Evolutionary conservation across 2,113 vertebrate genomes (phyloP), one percentile per base, ranked within the genome.

Genomic region (Tapirus terrestris): DNA sequence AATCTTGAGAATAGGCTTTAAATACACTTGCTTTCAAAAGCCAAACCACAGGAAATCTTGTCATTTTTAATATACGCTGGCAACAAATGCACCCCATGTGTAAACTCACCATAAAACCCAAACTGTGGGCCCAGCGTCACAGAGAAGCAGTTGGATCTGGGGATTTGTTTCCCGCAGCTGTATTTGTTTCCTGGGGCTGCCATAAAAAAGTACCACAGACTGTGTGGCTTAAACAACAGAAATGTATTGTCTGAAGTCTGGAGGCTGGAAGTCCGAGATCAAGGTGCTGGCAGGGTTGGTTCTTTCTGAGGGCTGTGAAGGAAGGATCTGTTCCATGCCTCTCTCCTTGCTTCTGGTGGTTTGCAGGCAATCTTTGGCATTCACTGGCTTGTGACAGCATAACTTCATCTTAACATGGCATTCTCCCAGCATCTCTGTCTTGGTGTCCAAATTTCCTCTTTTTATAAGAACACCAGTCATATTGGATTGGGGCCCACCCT

Each of bases 31-130:
- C 65, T 94, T 75, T 86, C 75, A 80, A 91, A 96, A 79, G 82
- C 56, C 93, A 93, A 93, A 80, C 77, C 89, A 91, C 82, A 94
- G 89, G 83, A 96, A 80, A 88, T 86, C 60, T 53, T 97, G 77
- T 82, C 89, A 72, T 81, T 79, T 93, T 89, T 48, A 79, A 91
- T 61, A 72, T 4, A 53, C 0, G 0, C 84, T 75, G 94, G 75
- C n/a, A 89, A 72, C 80, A 31, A 48, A 75, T 23, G 36, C 45
- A 31, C 6, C 72, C 91, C 63, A 25, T 5, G 23, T 68, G 29
- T 27, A 60, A 70, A 36, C 25, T 95, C 81, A 53, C 33, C 83
- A 29, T 13, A 77, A 93, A 89, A 51, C 45, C 31, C 81, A 72
- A 72, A n/a, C 5, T 3, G 33, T 11, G 29, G 20, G 61, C n/a